Evolutionary conservation across 2,113 vertebrate species (phyloP), one percentile per base, ranked within the genome.

Genomic region (Trematomus loennbergii): DNA sequence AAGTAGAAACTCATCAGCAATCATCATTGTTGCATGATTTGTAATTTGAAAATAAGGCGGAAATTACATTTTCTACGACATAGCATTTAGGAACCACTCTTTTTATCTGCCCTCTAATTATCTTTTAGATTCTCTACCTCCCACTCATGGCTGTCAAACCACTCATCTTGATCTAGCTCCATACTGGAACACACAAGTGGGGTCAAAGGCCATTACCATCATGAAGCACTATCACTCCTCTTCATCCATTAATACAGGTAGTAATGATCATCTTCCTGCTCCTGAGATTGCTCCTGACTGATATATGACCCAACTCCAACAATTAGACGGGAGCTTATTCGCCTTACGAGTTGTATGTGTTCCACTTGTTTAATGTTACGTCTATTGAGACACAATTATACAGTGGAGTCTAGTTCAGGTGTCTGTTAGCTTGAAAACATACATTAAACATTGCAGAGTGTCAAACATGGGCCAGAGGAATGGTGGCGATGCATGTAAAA

Each of bases 151-250:
- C 82, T 20, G 50, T 87, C 84, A 83, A 81, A 78, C 86, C 82
- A 79, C 81, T 93, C 91, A 83, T 92, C 92, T 92, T 86, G 83
- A 91, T 91, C 92, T 71, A 81, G 91, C 88, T 79, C 83, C 84
- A 58, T 72, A 29, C 80, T 59, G 82, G 75, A 80, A 78, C 61
- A 79, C 85, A 78, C 54, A 67, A 84, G 84, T 67, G 70, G 84
- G 92, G 90, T 92, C 91, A 93, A 79, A 88, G 83, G 81, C 67
- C 75, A 69, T 20, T 11, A 58, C 72, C 79, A 88, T 88, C 75
- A 76, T 78, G 84, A 89, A 89, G 87, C 85, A 81, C 82, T 74
- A 87, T 93, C 87, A 88, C 90, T 89, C 87, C 86, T 78, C 89
- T 89, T 89, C 90, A 74, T 84, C 85, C 88, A 85, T 93, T 89